phyloP scores from a whole-genome alignment of 2,888 invertebrate species.

The Epsilonema sp. region DNA sequence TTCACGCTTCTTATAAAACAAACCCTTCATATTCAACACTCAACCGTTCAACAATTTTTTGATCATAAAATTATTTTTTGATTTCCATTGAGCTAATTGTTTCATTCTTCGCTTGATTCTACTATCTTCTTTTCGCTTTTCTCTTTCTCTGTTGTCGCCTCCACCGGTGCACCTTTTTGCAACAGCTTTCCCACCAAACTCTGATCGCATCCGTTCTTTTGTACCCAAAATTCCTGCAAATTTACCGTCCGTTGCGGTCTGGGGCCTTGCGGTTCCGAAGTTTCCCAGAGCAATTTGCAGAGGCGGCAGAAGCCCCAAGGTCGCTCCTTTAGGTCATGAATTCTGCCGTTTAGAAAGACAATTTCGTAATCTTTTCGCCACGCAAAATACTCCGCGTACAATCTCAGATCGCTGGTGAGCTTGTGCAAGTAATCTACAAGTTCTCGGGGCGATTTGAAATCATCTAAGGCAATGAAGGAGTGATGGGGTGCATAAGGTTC shows the following conservation, averaged over 20 bases:
- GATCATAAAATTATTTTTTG: too few relatives aligned
- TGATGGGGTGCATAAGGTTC: slow-evolving; percentile 28
- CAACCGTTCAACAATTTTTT: too few relatives aligned
- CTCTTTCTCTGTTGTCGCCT: too few relatives aligned
- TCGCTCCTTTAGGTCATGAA: slow-evolving; percentile 2
- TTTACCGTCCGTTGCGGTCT: neutral
- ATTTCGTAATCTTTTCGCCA: slow-evolving; percentile 29
- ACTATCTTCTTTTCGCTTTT: too few relatives aligned
- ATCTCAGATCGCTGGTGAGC: slow-evolving; percentile 30
- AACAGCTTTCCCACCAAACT: too few relatives aligned
- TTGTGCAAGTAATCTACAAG: slow-evolving; percentile 31
- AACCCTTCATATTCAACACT: too few relatives aligned
- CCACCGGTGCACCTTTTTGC: too few relatives aligned
- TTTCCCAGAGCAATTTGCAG: neutral
- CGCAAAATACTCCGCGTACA: slow-evolving; percentile 34
- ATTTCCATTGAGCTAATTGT: too few relatives aligned
- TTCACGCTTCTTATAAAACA: too few relatives aligned
- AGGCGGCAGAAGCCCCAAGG: slow-evolving; percentile 6
- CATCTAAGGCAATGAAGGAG: slow-evolving; percentile 34
- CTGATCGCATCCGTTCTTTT: too few relatives aligned
- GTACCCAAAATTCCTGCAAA: neutral
- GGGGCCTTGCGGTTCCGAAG: too few relatives aligned
- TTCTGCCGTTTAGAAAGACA: slow-evolving; percentile 18
- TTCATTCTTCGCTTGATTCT: too few relatives aligned
- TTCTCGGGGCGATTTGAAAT: slow-evolving; percentile 30